Evolutionary conservation across 2,113 vertebrate genomes (phyloP).

Genomic region (Takifugu flavidus): DNA sequence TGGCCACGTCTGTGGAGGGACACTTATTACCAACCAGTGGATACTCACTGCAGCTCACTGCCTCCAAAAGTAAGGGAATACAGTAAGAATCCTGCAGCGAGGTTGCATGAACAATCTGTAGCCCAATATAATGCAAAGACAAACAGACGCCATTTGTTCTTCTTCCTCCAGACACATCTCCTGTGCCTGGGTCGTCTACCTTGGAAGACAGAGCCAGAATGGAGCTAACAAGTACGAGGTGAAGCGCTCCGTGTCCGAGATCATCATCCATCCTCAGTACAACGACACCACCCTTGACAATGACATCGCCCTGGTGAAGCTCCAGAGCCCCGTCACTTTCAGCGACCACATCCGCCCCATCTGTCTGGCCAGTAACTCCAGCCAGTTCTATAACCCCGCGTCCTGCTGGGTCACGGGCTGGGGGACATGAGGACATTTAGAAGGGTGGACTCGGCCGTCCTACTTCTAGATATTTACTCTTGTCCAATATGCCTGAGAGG

Average conservation of each 20-base stretch:
- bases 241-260: neutral
- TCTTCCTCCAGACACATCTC: neutral
- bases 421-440: conserved; percentile 34
- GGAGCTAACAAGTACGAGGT: conserved; percentile 38
- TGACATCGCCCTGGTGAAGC: conserved; percentile 75
- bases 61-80: conserved; percentile 33
- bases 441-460: neutral
- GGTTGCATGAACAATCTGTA: neutral
- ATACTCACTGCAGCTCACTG: conserved; percentile 80
- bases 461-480: no score
- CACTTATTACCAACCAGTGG: conserved; percentile 75
- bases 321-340: conserved; percentile 51
- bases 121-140: neutral
- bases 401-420: conserved; percentile 79
- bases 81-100: neutral
- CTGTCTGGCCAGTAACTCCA: conserved; percentile 73
- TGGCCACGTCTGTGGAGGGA: conserved; percentile 73
- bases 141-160: neutral
- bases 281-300: conserved; percentile 47
- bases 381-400: conserved; percentile 67
- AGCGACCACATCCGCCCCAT: conserved; percentile 71
- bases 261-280: conserved; percentile 70
- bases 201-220: conserved; percentile 53
- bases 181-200: conserved; percentile 16
- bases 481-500: no score